These are phyloP conservation scores for Harlomillsia oculata DNA, from an alignment of 1,140 invertebrate species.

Conservation along the genomic window DNA sequence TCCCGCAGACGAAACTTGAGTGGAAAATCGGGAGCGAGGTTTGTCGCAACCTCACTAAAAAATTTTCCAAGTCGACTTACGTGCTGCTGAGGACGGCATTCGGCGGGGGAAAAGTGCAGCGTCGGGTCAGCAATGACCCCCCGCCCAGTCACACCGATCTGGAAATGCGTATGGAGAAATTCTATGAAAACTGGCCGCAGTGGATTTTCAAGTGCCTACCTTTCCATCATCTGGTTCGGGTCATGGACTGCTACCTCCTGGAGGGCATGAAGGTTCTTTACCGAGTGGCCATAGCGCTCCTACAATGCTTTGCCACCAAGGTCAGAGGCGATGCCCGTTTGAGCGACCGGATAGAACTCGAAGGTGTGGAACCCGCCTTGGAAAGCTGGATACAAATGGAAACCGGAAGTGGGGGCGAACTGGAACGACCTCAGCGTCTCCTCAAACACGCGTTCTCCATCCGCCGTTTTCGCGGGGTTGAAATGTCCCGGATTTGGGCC, in stretches of 20 bases:
- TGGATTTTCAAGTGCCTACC: constrained; percentile 91
- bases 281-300: constrained; percentile 76
- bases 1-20: constrained; percentile 85
- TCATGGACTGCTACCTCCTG: constrained; percentile 93
- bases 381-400: too few relatives aligned
- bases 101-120: constrained; percentile 47
- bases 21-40: constrained; percentile 86
- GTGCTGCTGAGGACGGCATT: constrained; percentile 34
- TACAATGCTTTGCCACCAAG: too few relatives aligned
- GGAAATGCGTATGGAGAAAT: constrained; percentile 37
- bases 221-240: constrained; percentile 80
- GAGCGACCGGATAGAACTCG: too few relatives aligned
- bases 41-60: constrained; percentile 86
- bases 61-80: constrained; percentile 56
- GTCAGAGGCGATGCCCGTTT: too few relatives aligned
- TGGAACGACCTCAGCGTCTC: constrained; percentile 75
- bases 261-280: constrained; percentile 95
- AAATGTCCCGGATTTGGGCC: constrained; percentile 83
- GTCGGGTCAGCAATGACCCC: too few relatives aligned
- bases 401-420: too few relatives aligned
- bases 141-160: too few relatives aligned
- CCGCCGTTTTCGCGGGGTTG: constrained; percentile 75
- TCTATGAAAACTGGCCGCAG: constrained; percentile 77
- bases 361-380: too few relatives aligned
- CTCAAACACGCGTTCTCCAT: constrained; percentile 82